Evolutionary conservation across 1,140 invertebrate genomes (phyloP).

Genomic region (Pissodes strobi): DNA sequence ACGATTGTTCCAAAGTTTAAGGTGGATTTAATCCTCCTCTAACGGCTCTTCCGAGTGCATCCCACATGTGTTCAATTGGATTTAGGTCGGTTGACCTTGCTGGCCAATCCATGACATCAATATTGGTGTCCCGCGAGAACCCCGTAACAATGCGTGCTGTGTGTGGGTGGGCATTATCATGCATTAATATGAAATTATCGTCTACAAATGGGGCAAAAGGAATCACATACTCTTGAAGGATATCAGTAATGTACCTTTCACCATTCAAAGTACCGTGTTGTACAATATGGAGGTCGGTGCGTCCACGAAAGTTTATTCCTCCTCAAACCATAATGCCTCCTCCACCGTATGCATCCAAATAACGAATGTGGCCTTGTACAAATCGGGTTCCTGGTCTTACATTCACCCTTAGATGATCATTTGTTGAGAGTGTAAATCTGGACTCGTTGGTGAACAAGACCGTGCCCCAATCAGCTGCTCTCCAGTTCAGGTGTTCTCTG

Average conservation of each 20-base stretch:
- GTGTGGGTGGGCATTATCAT: not conserved
- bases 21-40: not conserved
- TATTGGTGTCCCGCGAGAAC: not conserved
- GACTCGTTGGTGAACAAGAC: not conserved
- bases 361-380: not conserved
- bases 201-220: not conserved
- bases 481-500: slow-evolving; percentile 3
- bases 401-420: not conserved
- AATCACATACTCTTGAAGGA: slow-evolving; percentile 1
- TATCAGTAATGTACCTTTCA: slow-evolving; percentile 2
- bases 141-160: not conserved
- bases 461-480: not conserved
- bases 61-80: too few relatives aligned
- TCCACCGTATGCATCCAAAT: not conserved
- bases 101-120: too few relatives aligned
- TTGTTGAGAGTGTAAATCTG: not conserved
- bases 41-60: not conserved
- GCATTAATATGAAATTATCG: too few relatives aligned
- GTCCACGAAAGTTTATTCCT: not conserved
- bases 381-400: not conserved
- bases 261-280: not conserved
- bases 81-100: not conserved
- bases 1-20: too few relatives aligned
- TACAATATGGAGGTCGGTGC: not conserved
- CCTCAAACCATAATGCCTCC: not conserved